Conservation (phyloP, 2,113 vertebrate species). For the Ammodramus savannarum region DNA sequence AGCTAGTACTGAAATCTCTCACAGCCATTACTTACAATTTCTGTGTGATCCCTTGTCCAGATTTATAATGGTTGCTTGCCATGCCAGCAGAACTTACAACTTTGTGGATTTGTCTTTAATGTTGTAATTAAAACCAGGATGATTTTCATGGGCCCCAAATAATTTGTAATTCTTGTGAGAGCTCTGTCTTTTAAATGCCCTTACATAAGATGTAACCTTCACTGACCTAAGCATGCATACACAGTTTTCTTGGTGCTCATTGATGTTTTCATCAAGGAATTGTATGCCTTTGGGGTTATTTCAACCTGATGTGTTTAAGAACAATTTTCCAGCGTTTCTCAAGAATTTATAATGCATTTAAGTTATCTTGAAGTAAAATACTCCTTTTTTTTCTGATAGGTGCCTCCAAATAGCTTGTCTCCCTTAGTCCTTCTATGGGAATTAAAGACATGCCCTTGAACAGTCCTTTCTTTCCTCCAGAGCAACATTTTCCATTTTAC, state of each 20-base stretch:
- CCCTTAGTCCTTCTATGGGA: neutral
- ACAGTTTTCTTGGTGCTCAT: neutral
- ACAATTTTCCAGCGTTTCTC: neutral
- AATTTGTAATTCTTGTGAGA: neutral
- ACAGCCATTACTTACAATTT: conserved; percentile 14
- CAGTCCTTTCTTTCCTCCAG: neutral
- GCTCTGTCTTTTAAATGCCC: conserved; percentile 14
- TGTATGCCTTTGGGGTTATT: neutral
- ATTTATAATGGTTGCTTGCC: neutral
- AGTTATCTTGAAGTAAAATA: neutral
- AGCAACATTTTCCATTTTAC: neutral
- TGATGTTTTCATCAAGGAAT: neutral
- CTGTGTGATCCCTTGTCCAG: conserved; percentile 17
- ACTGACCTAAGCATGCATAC: neutral
- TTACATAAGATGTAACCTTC: neutral
- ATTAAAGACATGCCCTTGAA: neutral
- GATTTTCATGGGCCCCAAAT: neutral
- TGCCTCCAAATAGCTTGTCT: neutral
- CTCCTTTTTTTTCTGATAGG: neutral
- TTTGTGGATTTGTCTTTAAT: conserved; percentile 32
- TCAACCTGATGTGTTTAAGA: neutral
- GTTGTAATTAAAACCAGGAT: conserved; percentile 22
- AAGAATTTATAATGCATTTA: neutral
- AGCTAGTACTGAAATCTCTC: conserved; percentile 35
- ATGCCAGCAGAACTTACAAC: neutral